Evolutionary conservation across 2,113 vertebrate species (phyloP), one percentile per base, ranked within the genome.

Genomic region (Gavialis gangeticus): DNA sequence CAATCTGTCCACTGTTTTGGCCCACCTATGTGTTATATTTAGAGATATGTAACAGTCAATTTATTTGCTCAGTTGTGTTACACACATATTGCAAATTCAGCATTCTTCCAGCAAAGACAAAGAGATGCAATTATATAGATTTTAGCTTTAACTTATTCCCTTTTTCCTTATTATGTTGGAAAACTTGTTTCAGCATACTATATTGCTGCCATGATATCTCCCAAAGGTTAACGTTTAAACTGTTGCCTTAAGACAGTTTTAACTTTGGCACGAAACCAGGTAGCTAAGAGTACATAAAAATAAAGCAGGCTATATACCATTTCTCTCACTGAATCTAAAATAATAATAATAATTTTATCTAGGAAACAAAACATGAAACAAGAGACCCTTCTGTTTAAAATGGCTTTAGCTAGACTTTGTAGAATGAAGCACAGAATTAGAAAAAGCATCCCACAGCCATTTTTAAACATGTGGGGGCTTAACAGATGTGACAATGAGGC

Each of bases 101-200:
- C 89, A 91, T 88, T 87, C 79, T 56, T 93, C 59, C 89, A 94
- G 60, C 54, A 79, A 86, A 92, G 82, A 60, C 85, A 96, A 88
- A 96, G 34, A 89, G 88, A 95, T 94, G 73, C 90, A 79, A 89
- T 96, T 91, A 94, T 81, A 92, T 85, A 95, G 79, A 95, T 84
- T 89, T 96, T 90, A 86, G 67, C 67, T 75, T 25, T 87, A n/a
- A 95, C 67, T 81, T 85, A 84, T 27, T 94, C 85, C 78, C 88
- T 92, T 87, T 71, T 89, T 69, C 60, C 91, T 71, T 78, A 91
- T 92, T 88, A 90, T 92, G 71, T 93, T 92, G 75, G 93, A 12
- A 57, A 96, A 86, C 62, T 75, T 85, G 14, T 91, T 89, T 94
- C 93, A 95, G n/a, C 76, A 71, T 92, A 94, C 93, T 93, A 90